Conservation (phyloP, 2,888 invertebrate species). For the Dascillus cervinus region DNA sequence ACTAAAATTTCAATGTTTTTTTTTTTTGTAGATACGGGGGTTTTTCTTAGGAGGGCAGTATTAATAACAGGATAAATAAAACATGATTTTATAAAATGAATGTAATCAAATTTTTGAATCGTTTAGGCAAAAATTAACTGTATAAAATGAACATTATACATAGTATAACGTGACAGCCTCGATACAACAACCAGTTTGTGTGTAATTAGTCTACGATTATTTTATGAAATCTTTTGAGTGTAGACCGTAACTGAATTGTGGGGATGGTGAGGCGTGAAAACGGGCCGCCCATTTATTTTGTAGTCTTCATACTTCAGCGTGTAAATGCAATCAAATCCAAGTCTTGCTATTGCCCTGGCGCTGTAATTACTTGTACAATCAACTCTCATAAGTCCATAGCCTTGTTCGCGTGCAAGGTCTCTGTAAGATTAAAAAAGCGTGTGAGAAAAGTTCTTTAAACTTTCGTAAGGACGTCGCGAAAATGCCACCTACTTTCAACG, state of each 20-base stretch:
- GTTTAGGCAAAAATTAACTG: too few relatives aligned
- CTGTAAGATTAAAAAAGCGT: constrained; percentile 42
- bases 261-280: constrained; percentile 55
- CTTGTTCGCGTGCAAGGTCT: constrained; percentile 46
- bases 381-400: constrained; percentile 55
- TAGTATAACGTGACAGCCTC: too few relatives aligned
- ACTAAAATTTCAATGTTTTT: too few relatives aligned
- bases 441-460: background rate
- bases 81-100: too few relatives aligned
- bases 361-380: constrained; percentile 73
- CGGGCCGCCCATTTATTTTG: constrained; percentile 51
- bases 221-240: constrained; percentile 22
- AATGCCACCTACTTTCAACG: background rate
- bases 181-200: too few relatives aligned
- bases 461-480: background rate
- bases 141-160: too few relatives aligned
- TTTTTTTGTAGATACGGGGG: too few relatives aligned
- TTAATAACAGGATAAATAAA: too few relatives aligned
- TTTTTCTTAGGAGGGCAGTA: too few relatives aligned
- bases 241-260: constrained; percentile 33
- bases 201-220: too few relatives aligned
- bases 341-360: constrained; percentile 60
- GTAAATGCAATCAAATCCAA: constrained; percentile 64
- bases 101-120: too few relatives aligned
- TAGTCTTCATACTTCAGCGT: constrained; percentile 59